These are phyloP conservation scores for Carabus problematicus DNA, from an alignment of 2,888 invertebrate species.

Conservation along the genomic window DNA sequence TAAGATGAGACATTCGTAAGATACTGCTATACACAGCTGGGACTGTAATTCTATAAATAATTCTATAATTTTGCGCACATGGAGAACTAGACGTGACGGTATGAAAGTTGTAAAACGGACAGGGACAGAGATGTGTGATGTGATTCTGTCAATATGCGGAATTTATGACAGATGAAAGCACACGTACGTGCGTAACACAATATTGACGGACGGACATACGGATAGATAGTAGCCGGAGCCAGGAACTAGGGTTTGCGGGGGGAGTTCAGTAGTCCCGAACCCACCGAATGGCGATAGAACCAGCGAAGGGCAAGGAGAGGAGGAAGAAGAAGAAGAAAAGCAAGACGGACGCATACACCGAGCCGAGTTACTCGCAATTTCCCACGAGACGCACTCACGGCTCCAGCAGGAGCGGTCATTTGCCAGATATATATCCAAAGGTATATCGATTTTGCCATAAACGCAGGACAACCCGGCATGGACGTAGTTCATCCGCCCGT, in stretches of 20 bases:
- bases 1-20: no score
- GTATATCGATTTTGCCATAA: slow-evolving; percentile 41
- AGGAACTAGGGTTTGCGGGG: not conserved
- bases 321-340: slow-evolving; percentile 11
- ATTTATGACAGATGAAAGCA: slow-evolving; percentile 37
- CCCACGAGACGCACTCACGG: slow-evolving; percentile 7
- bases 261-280: not conserved
- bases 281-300: not conserved
- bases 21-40: no score
- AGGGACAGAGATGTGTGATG: not conserved
- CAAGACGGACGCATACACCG: slow-evolving; percentile 12
- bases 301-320: not conserved
- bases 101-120: no score
- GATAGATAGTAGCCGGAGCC: no score
- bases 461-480: slow-evolving; percentile 34
- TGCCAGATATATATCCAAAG: slow-evolving; percentile 40
- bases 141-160: slow-evolving; percentile 35
- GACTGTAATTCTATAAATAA: no score
- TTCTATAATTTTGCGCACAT: no score
- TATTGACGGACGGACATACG: slow-evolving; percentile 12
- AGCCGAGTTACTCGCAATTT: slow-evolving; percentile 5
- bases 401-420: slow-evolving; percentile 27
- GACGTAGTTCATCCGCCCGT: slow-evolving; percentile 29
- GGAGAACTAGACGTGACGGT: no score
- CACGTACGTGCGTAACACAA: slow-evolving; percentile 15